A percentile compares a stretch with the other conserved stretches of the same genome.
Conservation (phyloP, 1,140 invertebrate genomes). For the Drosophila santomea region DNA sequence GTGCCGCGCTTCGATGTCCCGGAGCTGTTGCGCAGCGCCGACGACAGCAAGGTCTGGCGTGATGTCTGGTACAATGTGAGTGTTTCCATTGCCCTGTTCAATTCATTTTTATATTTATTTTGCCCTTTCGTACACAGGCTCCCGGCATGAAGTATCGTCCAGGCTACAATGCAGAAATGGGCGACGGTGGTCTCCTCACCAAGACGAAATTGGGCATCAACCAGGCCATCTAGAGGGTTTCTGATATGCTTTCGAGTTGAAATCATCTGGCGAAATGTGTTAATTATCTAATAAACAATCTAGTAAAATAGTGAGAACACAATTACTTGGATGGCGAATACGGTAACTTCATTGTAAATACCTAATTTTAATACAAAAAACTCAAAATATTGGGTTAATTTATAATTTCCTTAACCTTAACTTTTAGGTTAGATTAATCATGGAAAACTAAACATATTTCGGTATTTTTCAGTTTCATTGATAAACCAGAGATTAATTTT, state of each 20-base stretch:
- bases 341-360: background rate
- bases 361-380: no score
- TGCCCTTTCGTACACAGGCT: slow-evolving; percentile 77
- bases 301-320: slow-evolving; percentile 61
- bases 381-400: no score
- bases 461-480: background rate
- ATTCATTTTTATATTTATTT: background rate
- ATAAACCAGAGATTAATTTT: slow-evolving; percentile 12
- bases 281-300: slow-evolving; percentile 80
- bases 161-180: slow-evolving; percentile 86
- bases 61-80: slow-evolving; percentile 85
- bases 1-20: slow-evolving; percentile 87
- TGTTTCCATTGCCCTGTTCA: slow-evolving; percentile 7
- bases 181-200: slow-evolving; percentile 85
- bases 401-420: no score
- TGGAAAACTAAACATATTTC: background rate
- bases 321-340: background rate
- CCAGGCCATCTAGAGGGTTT: slow-evolving; percentile 50
- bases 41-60: slow-evolving; percentile 85
- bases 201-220: slow-evolving; percentile 82
- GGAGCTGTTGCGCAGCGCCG: slow-evolving; percentile 87
- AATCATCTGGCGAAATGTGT: slow-evolving; percentile 69
- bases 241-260: slow-evolving; percentile 33
- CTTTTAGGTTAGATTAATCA: background rate
- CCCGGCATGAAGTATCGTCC: slow-evolving; percentile 86